A percentile compares a stretch with the other conserved stretches of the same genome.
Evolutionary conservation across 2,888 invertebrate species (phyloP).

Genomic region (Thereva unica): DNA sequence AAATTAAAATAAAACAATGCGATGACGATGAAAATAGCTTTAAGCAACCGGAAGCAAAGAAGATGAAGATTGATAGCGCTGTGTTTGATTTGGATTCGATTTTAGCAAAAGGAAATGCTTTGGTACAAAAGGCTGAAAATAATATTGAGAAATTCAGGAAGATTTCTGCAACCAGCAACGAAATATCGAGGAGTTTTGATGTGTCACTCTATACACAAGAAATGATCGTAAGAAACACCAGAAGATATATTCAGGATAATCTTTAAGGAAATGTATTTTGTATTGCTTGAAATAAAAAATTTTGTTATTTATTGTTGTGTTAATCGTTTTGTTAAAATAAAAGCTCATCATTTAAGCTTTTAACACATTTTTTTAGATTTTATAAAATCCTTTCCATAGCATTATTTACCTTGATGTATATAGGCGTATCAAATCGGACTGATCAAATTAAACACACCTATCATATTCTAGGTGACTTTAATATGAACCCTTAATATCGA

Average conservation of each 20-base stretch:
- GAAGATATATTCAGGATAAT: slow-evolving; percentile 21
- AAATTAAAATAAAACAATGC: slow-evolving; percentile 40
- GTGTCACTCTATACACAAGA: slow-evolving; percentile 39
- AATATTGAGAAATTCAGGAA: slow-evolving; percentile 37
- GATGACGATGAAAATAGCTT: slow-evolving; percentile 25
- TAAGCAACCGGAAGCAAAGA: slow-evolving; percentile 24
- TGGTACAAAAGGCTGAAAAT: slow-evolving; percentile 38
- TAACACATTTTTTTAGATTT: no score
- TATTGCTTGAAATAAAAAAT: neutral
- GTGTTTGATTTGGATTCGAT: slow-evolving; percentile 33
- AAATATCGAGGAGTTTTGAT: slow-evolving; percentile 41
- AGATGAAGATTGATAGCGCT: slow-evolving; percentile 6
- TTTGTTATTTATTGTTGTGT: neutral
- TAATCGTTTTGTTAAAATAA: no score
- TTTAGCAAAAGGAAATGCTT: slow-evolving; percentile 30
- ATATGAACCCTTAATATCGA: no score
- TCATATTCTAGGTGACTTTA: no score
- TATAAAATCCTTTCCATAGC: no score
- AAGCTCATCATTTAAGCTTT: no score
- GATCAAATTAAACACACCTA: no score
- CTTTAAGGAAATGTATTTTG: slow-evolving; percentile 5
- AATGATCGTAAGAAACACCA: slow-evolving; percentile 35
- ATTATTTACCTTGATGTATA: no score
- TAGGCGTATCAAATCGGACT: no score
- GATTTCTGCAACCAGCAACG: slow-evolving; percentile 27